Base-by-base conservation (phyloP, 2,113 vertebrate species). In the Oreocharis arfaki region DNA sequence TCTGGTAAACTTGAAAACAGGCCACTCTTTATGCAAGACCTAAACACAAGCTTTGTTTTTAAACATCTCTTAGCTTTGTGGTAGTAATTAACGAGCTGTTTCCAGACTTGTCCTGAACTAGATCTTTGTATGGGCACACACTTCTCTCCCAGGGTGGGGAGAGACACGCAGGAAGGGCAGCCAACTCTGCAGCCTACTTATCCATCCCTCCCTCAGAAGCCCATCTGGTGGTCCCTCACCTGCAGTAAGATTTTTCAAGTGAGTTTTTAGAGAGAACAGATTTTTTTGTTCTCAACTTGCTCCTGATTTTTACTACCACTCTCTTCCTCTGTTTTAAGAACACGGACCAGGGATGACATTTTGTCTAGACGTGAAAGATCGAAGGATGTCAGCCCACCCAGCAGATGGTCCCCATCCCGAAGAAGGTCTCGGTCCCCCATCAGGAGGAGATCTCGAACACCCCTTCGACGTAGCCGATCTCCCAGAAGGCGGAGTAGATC, bases 401-500 rank as follows among this genome's bases (percentile, higher is more conserved):
- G 96, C 10, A 90, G 98, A 18, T 98, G 98, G 98, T 98, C 98
- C 37, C 98, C 98, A 26, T 93, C 97, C 39, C 94, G 98, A 61
- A 98, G 98, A 68, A 93, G 96, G 67, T 99, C 99, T 61, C 95
- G 99, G 17, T 99, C 99, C 18, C 98, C 98, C 65, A 98, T 99
- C 14, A 96, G 98, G 52, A 94, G 97, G 39, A n/a, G 98, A 16
- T 96, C 98, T n/a, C 98, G 98, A 2, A 99, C 99, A 4, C 99
- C 94, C 10, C 97, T 99, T 32, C 98, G 99, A 63, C 98, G 98
- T 2, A 98, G 98, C 96, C 60, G 98, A 47, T 98, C 99, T 52
- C 99, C 98, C 15, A 98, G 98, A 86, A 98, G 99, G 84, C 97
- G 99, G 94, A 99, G 99, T 95, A 97, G 99, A 81, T 99, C 99